Evolutionary conservation across 2,888 invertebrate genomes (phyloP), one percentile per base, ranked within the genome.

Genomic region (Charanyca ferruginea): DNA sequence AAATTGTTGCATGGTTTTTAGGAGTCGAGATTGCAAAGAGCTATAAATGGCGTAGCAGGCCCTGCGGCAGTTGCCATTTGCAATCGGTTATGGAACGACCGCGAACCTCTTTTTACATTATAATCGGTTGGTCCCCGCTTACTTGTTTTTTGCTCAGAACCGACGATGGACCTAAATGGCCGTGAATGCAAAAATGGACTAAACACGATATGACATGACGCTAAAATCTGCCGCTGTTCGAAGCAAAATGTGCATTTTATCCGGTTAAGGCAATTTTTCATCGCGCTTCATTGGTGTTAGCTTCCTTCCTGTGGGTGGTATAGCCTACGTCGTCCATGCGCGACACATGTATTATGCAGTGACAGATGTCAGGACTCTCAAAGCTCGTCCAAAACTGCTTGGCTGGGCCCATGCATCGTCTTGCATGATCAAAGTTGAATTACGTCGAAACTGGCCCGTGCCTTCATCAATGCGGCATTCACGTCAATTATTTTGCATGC

Each of bases 31-130:
- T 95, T 94, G 94, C 91, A 83, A 91, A 89, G 87, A 84, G 91
- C 94, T 94, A 92, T 93, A 95, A 94, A 94, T 90, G 95, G 94
- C 90, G 87, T 88, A 86, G 86, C 83, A 86, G 83, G 81, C 90
- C 93, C 93, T 87, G 91, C 92, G 94, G 95, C 94, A 88, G 89
- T 93, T 90, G 93, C 93, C 93, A 95, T 95, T 95, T 95, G 94
- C 95, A 94, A 95, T 93, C 94, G 91, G 93, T 95, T 95, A 94
- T 94, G 94, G 94, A 93, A 94, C 94, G 94, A 89, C 89, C 90
- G 90, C 92, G 91, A 90, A 93, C 90, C 91, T 93, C 92, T 94
- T 95, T 95, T 94, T 94, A 92, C 90, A 93, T 92, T 94, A 94
- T 94, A 94, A 94, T 94, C 94, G 92, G 91, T 89, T 88, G 87